Evolutionary conservation across 2,888 invertebrate genomes (phyloP).

Genomic region (Hirtodrosophila histrioides): DNA sequence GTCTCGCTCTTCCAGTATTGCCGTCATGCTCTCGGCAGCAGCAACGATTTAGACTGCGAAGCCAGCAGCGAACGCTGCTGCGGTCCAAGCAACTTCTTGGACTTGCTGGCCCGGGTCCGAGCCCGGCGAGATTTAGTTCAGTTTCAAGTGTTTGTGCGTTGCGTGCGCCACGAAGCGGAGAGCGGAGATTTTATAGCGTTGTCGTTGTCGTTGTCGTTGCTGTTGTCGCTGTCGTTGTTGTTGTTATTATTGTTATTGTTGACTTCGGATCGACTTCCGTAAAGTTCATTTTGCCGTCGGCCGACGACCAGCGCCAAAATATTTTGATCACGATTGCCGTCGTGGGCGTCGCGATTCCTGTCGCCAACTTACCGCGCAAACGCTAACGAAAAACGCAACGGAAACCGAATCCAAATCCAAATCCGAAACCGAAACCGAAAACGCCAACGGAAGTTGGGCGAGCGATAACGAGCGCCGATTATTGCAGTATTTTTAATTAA

Average conservation of each 20-base stretch:
- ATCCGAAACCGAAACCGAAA: slow-evolving; percentile 28
- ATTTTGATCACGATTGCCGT: slow-evolving; percentile 52
- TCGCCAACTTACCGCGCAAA: slow-evolving; percentile 52
- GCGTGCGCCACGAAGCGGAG: slow-evolving; percentile 81
- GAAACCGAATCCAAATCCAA: slow-evolving; percentile 33
- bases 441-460: slow-evolving; percentile 57
- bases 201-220: slow-evolving; percentile 45
- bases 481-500: slow-evolving; percentile 75
- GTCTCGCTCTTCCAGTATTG: slow-evolving; percentile 61
- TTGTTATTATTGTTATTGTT: slow-evolving; percentile 44
- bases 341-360: slow-evolving; percentile 70
- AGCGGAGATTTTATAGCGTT: slow-evolving; percentile 61
- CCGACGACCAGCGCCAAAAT: slow-evolving; percentile 38
- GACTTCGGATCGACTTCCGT: slow-evolving; percentile 70
- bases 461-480: slow-evolving; percentile 43
- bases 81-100: slow-evolving; percentile 83
- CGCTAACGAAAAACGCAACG: slow-evolving; percentile 30
- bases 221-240: slow-evolving; percentile 43
- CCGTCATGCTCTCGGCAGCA: slow-evolving; percentile 58
- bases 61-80: slow-evolving; percentile 55
- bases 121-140: slow-evolving; percentile 82
- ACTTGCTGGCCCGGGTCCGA: slow-evolving; percentile 81
- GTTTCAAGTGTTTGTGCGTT: slow-evolving; percentile 84
- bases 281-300: slow-evolving; percentile 70
- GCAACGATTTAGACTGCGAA: slow-evolving; percentile 39